Evolutionary conservation across 2,797 vertebrate genomes (phyloP).

Genomic region (Rhinoraja longicauda): DNA sequence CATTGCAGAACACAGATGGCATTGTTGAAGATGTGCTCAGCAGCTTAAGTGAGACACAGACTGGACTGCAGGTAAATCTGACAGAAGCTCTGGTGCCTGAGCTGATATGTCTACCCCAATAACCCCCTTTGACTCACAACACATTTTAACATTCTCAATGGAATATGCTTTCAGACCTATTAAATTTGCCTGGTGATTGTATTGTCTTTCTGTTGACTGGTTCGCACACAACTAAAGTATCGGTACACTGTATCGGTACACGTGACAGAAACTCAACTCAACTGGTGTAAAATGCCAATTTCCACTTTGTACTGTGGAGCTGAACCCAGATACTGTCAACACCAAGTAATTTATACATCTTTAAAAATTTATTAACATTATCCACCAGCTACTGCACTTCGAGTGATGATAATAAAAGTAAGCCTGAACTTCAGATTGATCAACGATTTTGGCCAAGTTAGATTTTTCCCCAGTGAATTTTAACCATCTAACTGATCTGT

Average conservation of each 20-base stretch:
- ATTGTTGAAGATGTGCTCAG: too few relatives aligned
- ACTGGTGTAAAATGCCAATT: not conserved
- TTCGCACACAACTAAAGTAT: too few relatives aligned
- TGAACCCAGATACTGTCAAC: not conserved
- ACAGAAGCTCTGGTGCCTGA: too few relatives aligned
- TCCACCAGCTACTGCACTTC: not conserved
- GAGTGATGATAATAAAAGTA: not conserved
- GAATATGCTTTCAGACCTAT: not conserved
- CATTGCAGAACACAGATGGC: too few relatives aligned
- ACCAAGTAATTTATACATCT: not conserved
- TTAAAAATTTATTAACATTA: not conserved
- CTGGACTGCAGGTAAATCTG: too few relatives aligned
- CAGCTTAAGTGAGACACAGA: too few relatives aligned
- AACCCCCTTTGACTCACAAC: not conserved
- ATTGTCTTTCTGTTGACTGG: too few relatives aligned
- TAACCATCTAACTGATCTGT: not conserved
- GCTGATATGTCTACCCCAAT: not conserved
- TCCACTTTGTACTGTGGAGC: not conserved
- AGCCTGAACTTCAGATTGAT: not conserved
- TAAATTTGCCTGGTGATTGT: not conserved
- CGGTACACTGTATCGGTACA: too few relatives aligned
- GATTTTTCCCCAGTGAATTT: too few relatives aligned
- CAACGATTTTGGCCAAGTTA: not conserved
- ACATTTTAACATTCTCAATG: not conserved
- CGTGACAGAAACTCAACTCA: too few relatives aligned